Conservation (phyloP, 2,113 vertebrate species). For the Eidolon helvum region DNA sequence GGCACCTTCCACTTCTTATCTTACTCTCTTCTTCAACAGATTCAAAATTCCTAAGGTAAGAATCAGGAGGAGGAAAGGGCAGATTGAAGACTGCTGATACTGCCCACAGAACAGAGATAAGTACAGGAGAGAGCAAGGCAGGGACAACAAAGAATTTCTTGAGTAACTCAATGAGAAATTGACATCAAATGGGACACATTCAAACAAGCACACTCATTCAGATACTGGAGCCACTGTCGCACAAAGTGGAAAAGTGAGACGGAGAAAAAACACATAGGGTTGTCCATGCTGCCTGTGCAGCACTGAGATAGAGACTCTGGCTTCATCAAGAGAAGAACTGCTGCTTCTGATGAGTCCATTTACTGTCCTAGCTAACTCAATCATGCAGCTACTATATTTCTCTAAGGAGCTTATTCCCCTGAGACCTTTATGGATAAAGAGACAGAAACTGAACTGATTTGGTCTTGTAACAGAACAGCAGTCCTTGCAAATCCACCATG, state of each 20-base stretch:
- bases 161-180: background rate
- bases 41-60: background rate
- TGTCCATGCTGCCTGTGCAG: background rate
- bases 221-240: background rate
- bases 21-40: background rate
- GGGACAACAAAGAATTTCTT: background rate
- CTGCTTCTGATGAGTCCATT: background rate
- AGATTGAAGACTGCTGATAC: background rate
- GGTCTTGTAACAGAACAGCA: constrained; percentile 62
- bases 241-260: background rate
- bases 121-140: background rate
- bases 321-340: background rate
- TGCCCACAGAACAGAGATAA: background rate
- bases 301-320: background rate
- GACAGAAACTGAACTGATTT: constrained; percentile 42
- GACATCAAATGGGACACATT: constrained; percentile 17
- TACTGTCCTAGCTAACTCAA: background rate
- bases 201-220: background rate
- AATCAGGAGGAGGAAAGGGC: background rate
- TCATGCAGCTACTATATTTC: background rate
- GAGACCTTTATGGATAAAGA: constrained; percentile 27
- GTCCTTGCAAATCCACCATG: background rate
- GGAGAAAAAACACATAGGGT: background rate
- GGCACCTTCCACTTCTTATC: background rate
- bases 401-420: constrained; percentile 40